Evolutionary conservation across 2,113 vertebrate genomes (phyloP).

Genomic region (Gopherus evgoodei): DNA sequence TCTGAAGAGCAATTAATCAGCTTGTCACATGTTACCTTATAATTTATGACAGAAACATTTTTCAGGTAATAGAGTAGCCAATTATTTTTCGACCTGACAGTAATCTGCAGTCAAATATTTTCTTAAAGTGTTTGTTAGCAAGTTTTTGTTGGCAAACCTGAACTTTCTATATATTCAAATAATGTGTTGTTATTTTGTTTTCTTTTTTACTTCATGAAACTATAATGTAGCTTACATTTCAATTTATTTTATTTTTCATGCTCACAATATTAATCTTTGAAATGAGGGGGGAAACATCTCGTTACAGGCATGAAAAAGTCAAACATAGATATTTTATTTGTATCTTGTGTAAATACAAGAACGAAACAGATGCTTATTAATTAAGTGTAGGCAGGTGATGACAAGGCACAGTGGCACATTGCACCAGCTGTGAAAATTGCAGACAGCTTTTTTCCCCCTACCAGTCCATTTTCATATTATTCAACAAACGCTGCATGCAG

Average conservation of each 20-base stretch:
- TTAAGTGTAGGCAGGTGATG: conserved; percentile 71
- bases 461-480: conserved; percentile 63
- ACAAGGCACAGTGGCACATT: conserved; percentile 46
- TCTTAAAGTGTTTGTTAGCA: not conserved
- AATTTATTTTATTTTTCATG: not conserved
- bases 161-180: not conserved
- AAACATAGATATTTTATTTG: conserved; percentile 46
- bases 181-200: not conserved
- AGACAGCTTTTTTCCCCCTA: conserved; percentile 15
- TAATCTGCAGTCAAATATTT: not conserved
- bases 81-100: not conserved
- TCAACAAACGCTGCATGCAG: conserved; percentile 35
- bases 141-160: accelerated
- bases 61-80: not conserved
- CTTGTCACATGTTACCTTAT: conserved; percentile 7
- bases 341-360: conserved; percentile 63
- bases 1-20: conserved; percentile 29
- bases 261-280: not conserved
- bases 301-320: conserved; percentile 5
- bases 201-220: not conserved
- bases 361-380: conserved; percentile 77
- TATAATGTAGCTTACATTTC: not conserved
- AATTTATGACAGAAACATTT: not conserved
- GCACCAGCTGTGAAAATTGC: conserved; percentile 63
- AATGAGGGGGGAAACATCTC: not conserved